Evolutionary conservation across 2,113 vertebrate genomes (phyloP).

Genomic region (Tiliqua scincoides): DNA sequence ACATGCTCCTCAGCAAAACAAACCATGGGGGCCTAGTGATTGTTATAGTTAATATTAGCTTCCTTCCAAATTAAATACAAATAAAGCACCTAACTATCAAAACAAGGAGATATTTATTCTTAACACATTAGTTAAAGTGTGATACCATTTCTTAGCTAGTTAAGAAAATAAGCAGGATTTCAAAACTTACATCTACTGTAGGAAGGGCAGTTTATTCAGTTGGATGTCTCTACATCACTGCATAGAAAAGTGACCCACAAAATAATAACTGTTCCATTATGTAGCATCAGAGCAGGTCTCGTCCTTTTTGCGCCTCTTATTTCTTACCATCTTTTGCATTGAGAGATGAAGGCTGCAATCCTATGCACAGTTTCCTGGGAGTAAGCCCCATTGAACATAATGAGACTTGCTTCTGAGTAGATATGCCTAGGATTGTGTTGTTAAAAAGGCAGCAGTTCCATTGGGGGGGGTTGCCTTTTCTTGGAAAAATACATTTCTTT

Average conservation of each 20-base stretch:
- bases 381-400: too few species aligned
- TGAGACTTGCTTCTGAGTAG: too few species aligned
- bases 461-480: not conserved
- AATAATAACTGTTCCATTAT: conserved; percentile 24
- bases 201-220: not conserved
- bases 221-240: not conserved
- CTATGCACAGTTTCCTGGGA: too few species aligned
- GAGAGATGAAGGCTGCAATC: too few species aligned
- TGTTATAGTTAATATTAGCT: conserved; percentile 33
- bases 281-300: not conserved
- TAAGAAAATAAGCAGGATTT: conserved; percentile 60
- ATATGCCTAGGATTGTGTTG: too few species aligned
- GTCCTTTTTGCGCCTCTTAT: conserved; percentile 9
- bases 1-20: conserved; percentile 43
- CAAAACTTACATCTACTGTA: conserved; percentile 6
- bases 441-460: conserved; percentile 18
- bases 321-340: conserved; percentile 18
- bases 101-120: conserved; percentile 62
- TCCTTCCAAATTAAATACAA: conserved; percentile 44
- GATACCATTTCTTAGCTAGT: conserved; percentile 39
- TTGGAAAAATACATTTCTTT: conserved; percentile 10
- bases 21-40: conserved; percentile 34
- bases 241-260: not conserved
- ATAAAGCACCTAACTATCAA: conserved; percentile 50
- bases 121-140: conserved; percentile 54